phyloP scores from a whole-genome alignment of 2,888 invertebrate genomes.

The Alsophila aescularia region DNA sequence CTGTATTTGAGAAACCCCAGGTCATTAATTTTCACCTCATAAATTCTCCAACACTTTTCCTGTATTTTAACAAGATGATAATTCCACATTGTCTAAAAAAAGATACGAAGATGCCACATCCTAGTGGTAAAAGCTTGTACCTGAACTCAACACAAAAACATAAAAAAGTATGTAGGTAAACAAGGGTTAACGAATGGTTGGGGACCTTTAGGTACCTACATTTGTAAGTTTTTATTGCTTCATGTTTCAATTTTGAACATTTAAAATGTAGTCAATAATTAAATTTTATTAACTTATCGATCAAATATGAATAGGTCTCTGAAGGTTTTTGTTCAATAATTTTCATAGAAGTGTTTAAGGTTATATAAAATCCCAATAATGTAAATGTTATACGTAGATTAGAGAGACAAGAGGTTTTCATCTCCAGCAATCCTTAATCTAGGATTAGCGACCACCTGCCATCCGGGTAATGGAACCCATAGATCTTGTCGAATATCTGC shows the following conservation, averaged over 20 bases:
- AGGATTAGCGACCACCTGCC: conserved; percentile 1
- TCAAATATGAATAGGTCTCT: background rate
- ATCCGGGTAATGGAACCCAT: conserved; percentile 12
- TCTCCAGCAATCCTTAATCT: background rate
- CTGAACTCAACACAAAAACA: conserved; percentile 1
- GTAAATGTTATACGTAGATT: too few species aligned
- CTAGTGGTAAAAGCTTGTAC: conserved; percentile 15
- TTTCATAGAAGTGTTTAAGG: too few species aligned
- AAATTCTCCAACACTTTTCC: background rate
- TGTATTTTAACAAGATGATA: conserved; percentile 1
- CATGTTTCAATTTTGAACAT: too few species aligned
- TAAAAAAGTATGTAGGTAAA: conserved; percentile 7
- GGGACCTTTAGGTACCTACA: background rate
- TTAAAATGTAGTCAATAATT: conserved; percentile 5
- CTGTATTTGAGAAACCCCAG: too few species aligned
- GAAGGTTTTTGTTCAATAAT: too few species aligned
- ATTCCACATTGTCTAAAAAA: background rate
- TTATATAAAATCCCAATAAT: too few species aligned
- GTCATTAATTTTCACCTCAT: background rate
- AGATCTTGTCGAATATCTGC: conserved; percentile 20
- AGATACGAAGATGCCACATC: conserved; percentile 7
- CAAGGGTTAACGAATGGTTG: conserved; percentile 21
- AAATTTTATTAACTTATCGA: conserved; percentile 1
- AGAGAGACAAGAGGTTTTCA: too few species aligned
- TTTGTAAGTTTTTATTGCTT: conserved; percentile 20